Conservation (phyloP, 2,113 vertebrate genomes). For the Bucco capensis region DNA sequence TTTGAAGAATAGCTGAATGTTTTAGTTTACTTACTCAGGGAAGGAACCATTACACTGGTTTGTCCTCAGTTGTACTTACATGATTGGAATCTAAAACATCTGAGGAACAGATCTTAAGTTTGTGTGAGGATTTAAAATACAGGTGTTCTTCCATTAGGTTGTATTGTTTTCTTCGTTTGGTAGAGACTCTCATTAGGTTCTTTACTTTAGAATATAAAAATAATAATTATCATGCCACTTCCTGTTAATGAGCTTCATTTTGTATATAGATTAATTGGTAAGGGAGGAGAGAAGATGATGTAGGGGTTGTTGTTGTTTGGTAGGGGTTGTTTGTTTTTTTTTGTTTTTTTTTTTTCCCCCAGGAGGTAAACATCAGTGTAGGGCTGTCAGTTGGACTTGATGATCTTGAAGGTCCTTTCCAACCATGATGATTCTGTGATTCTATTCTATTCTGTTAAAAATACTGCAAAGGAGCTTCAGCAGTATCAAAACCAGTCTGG, state of each 20-base stretch:
- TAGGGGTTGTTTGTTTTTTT: background rate
- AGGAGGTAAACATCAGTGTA: background rate
- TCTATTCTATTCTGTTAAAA: too few species aligned
- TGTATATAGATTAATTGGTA: background rate
- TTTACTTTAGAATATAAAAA: background rate
- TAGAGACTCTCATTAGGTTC: background rate
- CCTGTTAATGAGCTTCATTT: background rate
- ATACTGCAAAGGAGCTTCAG: background rate
- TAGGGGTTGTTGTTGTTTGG: background rate
- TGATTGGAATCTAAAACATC: background rate
- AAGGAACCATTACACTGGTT: background rate
- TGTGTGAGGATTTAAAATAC: background rate
- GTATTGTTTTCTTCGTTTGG: background rate
- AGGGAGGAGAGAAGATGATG: background rate
- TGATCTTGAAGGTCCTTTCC: too few species aligned
- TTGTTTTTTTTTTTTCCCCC: background rate
- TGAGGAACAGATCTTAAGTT: background rate
- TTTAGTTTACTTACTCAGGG: background rate
- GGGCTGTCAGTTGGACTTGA: too few species aligned
- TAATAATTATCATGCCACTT: background rate
- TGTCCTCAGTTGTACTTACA: background rate
- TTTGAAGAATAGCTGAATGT: background rate
- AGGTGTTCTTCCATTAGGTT: background rate
- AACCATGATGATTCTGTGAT: too few species aligned
- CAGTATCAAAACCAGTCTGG: background rate